Percentiles rank a stretch among this genome's conserved stretches.
Evolutionary conservation across 2,113 vertebrate genomes (phyloP).

Genomic region (Ictidomys tridecemlineatus): DNA sequence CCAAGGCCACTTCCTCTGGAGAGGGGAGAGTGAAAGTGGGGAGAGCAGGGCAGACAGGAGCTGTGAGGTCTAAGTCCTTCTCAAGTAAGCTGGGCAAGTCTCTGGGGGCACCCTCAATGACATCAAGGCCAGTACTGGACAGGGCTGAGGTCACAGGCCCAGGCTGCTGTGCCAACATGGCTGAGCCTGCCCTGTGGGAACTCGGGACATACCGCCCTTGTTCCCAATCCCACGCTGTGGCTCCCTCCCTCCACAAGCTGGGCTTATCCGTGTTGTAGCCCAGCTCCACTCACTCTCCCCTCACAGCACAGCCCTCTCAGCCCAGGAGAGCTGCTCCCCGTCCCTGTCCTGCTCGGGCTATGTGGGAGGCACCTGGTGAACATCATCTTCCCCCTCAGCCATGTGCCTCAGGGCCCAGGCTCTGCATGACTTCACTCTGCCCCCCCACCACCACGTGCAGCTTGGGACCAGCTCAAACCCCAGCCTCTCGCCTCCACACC

Average conservation of each 20-base stretch:
- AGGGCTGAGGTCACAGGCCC: too few species aligned
- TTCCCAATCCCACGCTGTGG: neutral
- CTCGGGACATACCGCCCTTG: accelerated
- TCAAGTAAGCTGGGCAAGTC: neutral
- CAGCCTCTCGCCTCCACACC: accelerated
- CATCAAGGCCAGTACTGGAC: accelerated
- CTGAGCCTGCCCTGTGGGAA: neutral
- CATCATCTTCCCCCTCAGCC: neutral
- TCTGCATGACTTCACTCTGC: neutral
- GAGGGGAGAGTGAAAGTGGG: neutral
- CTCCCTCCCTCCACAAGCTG: neutral
- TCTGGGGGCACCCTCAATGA: accelerated
- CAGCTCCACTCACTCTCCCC: neutral
- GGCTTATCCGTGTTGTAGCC: neutral
- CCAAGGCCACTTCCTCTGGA: neutral
- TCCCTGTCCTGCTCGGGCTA: accelerated
- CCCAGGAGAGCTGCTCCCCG: accelerated
- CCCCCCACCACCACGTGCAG: too few species aligned
- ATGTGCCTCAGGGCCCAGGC: too few species aligned
- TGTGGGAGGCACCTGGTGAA: neutral
- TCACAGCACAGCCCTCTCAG: neutral
- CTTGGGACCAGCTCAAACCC: neutral
- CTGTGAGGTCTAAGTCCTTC: accelerated
- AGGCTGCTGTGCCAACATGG: neutral
- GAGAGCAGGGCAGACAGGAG: neutral